Percentiles rank a stretch among this genome's conserved stretches.
Evolutionary conservation across 2,888 invertebrate species (phyloP).

Genomic region (Venusia cambrica): DNA sequence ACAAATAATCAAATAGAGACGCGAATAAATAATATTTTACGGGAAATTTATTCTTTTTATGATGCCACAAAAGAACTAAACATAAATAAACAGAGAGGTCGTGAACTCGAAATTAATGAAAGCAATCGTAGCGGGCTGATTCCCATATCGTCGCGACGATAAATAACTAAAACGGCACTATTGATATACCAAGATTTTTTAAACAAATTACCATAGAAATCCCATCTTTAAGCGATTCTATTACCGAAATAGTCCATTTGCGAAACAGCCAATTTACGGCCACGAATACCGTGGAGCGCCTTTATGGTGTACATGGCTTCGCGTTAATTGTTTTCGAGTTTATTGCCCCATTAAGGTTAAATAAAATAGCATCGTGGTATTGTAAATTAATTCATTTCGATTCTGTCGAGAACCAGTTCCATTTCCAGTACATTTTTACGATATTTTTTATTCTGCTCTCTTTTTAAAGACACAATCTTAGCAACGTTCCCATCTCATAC

Average conservation of each 20-base stretch:
- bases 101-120: slow-evolving; percentile 28
- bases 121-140: slow-evolving; percentile 18
- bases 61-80: slow-evolving; percentile 26
- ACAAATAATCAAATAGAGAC: slow-evolving; percentile 1
- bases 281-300: slow-evolving; percentile 5
- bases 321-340: slow-evolving; percentile 10
- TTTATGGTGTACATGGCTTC: slow-evolving; percentile 9
- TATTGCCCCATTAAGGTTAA: slow-evolving; percentile 11
- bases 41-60: slow-evolving; percentile 8
- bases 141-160: slow-evolving; percentile 9
- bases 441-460: no score
- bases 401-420: no score
- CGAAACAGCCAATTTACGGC: slow-evolving; percentile 15
- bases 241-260: slow-evolving; percentile 15
- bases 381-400: no score
- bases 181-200: slow-evolving; percentile 10
- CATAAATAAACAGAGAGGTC: slow-evolving; percentile 26
- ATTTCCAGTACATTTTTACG: no score
- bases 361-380: no score
- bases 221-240: slow-evolving; percentile 8
- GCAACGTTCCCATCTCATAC: slow-evolving; percentile 6
- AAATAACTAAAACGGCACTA: slow-evolving; percentile 17
- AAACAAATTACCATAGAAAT: slow-evolving; percentile 17
- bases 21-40: slow-evolving; percentile 2
- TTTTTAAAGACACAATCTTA: no score